phyloP scores from a whole-genome alignment of 1,140 invertebrate species.

The Leptinotarsa lineolata region DNA sequence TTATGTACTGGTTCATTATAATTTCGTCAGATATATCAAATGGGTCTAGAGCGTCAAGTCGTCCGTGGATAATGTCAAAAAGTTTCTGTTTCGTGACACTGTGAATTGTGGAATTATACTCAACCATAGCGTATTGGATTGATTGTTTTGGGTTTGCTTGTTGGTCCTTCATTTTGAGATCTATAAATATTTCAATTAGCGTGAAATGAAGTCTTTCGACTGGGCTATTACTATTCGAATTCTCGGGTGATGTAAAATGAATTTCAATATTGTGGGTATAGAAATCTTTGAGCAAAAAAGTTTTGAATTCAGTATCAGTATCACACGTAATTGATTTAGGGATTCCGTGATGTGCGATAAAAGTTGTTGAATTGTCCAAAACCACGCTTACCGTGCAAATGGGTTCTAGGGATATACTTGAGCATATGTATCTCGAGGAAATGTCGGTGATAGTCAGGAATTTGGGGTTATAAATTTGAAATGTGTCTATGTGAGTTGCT shows the following conservation, averaged over 20 bases:
- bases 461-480: too few relatives aligned
- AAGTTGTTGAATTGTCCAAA: slow-evolving; percentile 11
- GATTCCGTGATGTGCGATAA: slow-evolving; percentile 19
- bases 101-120: too few relatives aligned
- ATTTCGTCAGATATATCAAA: slow-evolving; percentile 28
- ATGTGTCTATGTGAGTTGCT: too few relatives aligned
- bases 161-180: neutral
- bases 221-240: slow-evolving; percentile 30
- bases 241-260: slow-evolving; percentile 27
- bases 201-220: slow-evolving; percentile 33
- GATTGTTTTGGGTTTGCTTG: too few relatives aligned
- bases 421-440: too few relatives aligned
- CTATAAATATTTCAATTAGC: slow-evolving; percentile 24
- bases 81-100: too few relatives aligned
- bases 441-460: too few relatives aligned
- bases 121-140: too few relatives aligned
- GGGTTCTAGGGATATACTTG: neutral
- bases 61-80: too few relatives aligned
- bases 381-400: neutral
- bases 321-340: slow-evolving; percentile 27
- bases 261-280: slow-evolving; percentile 31
- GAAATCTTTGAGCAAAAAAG: neutral
- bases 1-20: slow-evolving; percentile 20
- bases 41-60: too few relatives aligned
- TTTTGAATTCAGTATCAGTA: slow-evolving; percentile 30